Evolutionary conservation across 1,140 invertebrate species (phyloP).

Genomic region (Leptinotarsa undecemlineata): DNA sequence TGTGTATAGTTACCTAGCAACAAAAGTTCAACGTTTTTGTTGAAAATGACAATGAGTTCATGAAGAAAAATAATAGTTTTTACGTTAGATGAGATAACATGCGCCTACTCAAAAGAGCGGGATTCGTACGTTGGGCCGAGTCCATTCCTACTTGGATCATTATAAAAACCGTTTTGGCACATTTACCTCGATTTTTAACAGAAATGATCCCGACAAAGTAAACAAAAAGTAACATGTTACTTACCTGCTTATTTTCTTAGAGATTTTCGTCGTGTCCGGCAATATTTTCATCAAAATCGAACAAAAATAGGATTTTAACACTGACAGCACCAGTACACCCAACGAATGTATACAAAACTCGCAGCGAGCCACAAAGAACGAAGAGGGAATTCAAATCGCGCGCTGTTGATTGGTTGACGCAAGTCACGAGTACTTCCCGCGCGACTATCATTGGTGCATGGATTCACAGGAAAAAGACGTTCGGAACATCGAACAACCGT

Average conservation of each 20-base stretch:
- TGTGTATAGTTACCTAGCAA: slow-evolving; percentile 4
- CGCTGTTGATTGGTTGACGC: slow-evolving; percentile 43
- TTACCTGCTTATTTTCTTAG: slow-evolving; percentile 46
- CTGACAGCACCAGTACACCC: slow-evolving; percentile 53
- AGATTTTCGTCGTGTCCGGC: slow-evolving; percentile 46
- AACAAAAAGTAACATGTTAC: slow-evolving; percentile 41
- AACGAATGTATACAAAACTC: slow-evolving; percentile 55
- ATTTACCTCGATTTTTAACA: slow-evolving; percentile 50
- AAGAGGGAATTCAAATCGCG: slow-evolving; percentile 55
- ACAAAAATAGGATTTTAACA: slow-evolving; percentile 48
- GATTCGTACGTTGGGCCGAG: slow-evolving; percentile 47
- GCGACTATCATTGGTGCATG: slow-evolving; percentile 44
- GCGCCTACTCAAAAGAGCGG: slow-evolving; percentile 51
- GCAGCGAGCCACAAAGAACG: slow-evolving; percentile 47
- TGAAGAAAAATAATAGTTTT: neutral
- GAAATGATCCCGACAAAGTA: slow-evolving; percentile 42
- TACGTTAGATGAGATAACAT: slow-evolving; percentile 33
- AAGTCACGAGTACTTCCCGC: slow-evolving; percentile 51
- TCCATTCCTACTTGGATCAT: slow-evolving; percentile 44
- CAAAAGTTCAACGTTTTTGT: neutral
- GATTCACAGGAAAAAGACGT: slow-evolving; percentile 30
- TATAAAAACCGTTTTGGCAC: slow-evolving; percentile 29
- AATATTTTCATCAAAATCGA: slow-evolving; percentile 50
- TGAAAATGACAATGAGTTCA: neutral
- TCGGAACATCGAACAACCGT: slow-evolving; percentile 37